A percentile compares a stretch with the other conserved stretches of the same genome.
phyloP scores from a whole-genome alignment of 1,140 invertebrate species.

The Physella acuta region DNA sequence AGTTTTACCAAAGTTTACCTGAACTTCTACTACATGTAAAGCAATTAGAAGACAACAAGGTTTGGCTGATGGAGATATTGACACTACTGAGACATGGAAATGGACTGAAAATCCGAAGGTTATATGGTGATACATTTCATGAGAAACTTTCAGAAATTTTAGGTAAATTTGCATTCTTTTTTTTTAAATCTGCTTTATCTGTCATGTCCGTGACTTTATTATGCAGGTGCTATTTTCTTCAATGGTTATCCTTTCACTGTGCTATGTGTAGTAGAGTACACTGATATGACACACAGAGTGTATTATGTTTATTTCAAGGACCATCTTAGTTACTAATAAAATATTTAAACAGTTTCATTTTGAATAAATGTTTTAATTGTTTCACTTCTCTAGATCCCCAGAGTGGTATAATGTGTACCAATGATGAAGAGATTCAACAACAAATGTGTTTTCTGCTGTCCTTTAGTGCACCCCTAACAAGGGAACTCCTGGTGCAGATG shows the following conservation, averaged over 20 bases:
- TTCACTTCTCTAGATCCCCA: too few species aligned
- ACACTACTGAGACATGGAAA: background rate
- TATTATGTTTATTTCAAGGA: too few species aligned
- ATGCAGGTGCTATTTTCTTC: too few species aligned
- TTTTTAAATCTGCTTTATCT: too few species aligned
- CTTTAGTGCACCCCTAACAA: background rate
- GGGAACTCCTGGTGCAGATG: constrained; percentile 1
- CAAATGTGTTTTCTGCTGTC: constrained; percentile 6
- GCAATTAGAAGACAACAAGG: background rate
- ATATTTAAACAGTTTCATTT: too few species aligned
- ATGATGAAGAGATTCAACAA: constrained; percentile 6
- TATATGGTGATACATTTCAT: background rate
- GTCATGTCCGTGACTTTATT: background rate
- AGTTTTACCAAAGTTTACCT: constrained; percentile 4
- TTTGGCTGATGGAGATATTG: background rate
- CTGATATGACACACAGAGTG: too few species aligned
- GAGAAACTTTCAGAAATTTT: background rate
- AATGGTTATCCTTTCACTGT: too few species aligned
- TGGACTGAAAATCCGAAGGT: background rate
- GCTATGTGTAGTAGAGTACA: too few species aligned
- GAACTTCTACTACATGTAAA: background rate
- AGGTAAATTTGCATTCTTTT: constrained; percentile 15
- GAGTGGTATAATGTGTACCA: background rate
- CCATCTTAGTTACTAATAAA: too few species aligned
- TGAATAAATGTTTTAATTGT: too few species aligned